phyloP scores from a whole-genome alignment of 2,797 vertebrate genomes.

The Orientallactaga sibirica region DNA sequence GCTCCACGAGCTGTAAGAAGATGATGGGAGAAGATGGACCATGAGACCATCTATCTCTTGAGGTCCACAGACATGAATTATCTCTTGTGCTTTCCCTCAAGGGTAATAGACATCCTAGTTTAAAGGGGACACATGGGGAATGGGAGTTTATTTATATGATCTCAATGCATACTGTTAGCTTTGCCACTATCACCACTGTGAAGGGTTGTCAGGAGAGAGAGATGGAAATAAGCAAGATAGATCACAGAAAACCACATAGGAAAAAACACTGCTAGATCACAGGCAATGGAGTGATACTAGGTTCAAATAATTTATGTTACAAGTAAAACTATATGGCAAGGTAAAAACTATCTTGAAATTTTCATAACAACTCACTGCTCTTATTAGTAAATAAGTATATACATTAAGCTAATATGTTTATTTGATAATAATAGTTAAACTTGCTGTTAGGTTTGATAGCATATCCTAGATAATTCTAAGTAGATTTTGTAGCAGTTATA shows the following conservation, averaged over 20 bases:
- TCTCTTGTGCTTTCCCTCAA: background rate
- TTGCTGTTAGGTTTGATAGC: background rate
- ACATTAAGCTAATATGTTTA: background rate
- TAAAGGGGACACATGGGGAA: background rate
- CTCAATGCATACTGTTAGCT: background rate
- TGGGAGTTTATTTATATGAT: too few species aligned
- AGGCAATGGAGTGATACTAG: background rate
- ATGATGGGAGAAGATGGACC: background rate
- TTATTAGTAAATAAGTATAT: background rate
- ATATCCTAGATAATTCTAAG: background rate
- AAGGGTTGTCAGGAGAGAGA: too few species aligned
- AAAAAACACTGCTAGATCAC: background rate
- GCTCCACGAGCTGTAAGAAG: background rate
- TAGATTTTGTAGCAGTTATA: constrained; percentile 39
- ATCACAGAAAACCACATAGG: background rate
- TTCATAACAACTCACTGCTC: background rate
- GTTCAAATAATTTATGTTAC: background rate
- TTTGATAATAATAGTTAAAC: background rate
- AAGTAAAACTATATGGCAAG: background rate
- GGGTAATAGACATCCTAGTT: background rate
- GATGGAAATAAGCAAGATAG: background rate
- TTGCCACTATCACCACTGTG: too few species aligned
- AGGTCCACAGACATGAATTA: background rate
- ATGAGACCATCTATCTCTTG: background rate
- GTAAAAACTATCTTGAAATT: background rate